These are phyloP conservation scores for Aquatica leii DNA, from an alignment of 2,888 invertebrate species.

Conservation along the genomic window DNA sequence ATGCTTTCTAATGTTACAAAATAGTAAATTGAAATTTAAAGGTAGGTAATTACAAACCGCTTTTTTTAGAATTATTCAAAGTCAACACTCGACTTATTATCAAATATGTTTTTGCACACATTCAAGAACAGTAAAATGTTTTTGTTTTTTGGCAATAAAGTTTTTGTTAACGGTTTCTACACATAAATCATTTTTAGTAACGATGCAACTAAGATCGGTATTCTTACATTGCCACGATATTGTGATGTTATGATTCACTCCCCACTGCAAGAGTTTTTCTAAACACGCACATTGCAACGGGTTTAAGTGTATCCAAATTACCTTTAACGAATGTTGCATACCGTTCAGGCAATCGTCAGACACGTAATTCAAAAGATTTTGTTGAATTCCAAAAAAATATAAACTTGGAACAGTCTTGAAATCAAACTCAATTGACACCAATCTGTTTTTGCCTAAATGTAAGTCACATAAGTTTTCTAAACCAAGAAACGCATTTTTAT, in stretches of 20 bases:
- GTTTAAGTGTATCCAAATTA: neutral
- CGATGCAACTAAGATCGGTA: neutral
- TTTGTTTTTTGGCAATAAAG: no score
- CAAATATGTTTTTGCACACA: no score
- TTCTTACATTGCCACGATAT: neutral
- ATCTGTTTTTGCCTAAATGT: neutral
- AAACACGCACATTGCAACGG: slow-evolving; percentile 4
- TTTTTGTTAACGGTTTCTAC: no score
- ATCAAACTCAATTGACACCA: slow-evolving; percentile 1
- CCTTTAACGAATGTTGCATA: slow-evolving; percentile 3
- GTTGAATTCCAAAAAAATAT: neutral
- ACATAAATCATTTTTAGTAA: neutral
- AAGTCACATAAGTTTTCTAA: slow-evolving; percentile 2
- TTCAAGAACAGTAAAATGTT: no score
- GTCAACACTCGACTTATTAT: no score
- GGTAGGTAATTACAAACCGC: no score
- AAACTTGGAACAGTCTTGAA: neutral
- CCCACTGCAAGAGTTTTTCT: neutral
- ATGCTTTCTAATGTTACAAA: no score
- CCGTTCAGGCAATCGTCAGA: neutral
- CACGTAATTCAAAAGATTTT: slow-evolving; percentile 2
- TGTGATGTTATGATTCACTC: neutral
- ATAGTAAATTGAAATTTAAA: no score
- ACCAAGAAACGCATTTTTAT: neutral
- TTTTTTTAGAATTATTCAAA: no score